Percentiles rank a stretch among this genome's conserved stretches.
These are phyloP conservation scores for Xiphophorus hellerii DNA, from an alignment of 2,113 vertebrate species.

Conservation along the genomic window DNA sequence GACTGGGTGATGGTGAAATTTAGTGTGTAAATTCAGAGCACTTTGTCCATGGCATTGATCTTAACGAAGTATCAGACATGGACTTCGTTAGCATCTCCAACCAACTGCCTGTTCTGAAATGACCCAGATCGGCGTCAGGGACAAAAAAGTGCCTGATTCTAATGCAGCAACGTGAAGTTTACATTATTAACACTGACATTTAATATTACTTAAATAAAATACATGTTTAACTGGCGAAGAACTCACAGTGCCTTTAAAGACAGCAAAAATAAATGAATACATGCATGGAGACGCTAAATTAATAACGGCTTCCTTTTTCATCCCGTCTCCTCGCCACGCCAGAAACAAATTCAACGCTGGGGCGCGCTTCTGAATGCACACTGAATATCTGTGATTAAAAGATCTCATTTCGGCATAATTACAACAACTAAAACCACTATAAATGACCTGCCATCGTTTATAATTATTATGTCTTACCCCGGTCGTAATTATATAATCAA, in stretches of 20 bases:
- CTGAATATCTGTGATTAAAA: slow-evolving; percentile 54
- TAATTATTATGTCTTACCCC: slow-evolving; percentile 56
- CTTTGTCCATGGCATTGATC: not conserved
- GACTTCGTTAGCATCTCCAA: not conserved
- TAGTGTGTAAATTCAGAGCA: not conserved
- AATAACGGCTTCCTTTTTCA: not conserved
- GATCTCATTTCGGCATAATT: slow-evolving; percentile 57
- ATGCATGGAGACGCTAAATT: not conserved
- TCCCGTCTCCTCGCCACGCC: slow-evolving; percentile 20
- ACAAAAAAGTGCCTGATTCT: not conserved
- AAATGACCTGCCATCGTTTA: slow-evolving; percentile 63
- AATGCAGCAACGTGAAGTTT: no score
- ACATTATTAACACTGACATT: not conserved
- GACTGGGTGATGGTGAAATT: no score
- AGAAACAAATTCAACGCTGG: slow-evolving; percentile 21
- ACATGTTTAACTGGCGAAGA: not conserved
- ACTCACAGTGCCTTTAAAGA: slow-evolving; percentile 1
- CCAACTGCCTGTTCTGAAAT: not conserved
- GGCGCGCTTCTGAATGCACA: slow-evolving; percentile 30
- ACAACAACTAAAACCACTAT: slow-evolving; percentile 59
- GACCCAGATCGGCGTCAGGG: not conserved
- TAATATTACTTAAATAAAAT: not conserved
- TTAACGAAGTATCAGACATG: not conserved
- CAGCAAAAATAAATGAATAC: not conserved
- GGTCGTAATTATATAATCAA: slow-evolving; percentile 64